These are phyloP conservation scores for Lindbergichthys nudifrons DNA, from an alignment of 2,797 vertebrate genomes.

Conservation along the genomic window DNA sequence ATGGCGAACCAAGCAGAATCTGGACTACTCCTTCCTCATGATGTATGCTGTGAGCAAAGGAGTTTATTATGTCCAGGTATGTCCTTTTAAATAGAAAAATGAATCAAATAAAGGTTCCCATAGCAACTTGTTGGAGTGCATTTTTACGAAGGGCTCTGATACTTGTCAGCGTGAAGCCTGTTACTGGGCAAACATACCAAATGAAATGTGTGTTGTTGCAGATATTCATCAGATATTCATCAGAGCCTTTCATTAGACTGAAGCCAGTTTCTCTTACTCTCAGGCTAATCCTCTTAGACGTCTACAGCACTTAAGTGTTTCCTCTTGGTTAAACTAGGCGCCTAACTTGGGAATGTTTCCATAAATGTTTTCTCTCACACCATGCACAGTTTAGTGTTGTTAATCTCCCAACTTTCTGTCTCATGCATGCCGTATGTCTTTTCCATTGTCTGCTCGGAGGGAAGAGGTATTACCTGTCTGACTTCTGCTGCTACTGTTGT, in stretches of 20 bases:
- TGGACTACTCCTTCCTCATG: conserved; percentile 99
- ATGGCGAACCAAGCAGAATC: conserved; percentile 98
- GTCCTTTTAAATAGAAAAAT: conserved; percentile 7
- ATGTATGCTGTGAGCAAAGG: conserved; percentile 98
- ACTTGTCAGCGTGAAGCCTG: conserved; percentile 2
- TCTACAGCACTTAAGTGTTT: conserved; percentile 28
- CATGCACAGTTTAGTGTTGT: conserved; percentile 13
- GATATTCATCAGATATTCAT: conserved; percentile 30
- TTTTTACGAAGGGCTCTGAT: conserved; percentile 8
- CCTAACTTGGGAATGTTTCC: conserved; percentile 24
- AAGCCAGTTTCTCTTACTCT: conserved; percentile 36
- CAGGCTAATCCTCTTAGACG: conserved; percentile 45
- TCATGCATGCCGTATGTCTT: conserved; percentile 33
- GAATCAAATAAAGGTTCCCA: conserved; percentile 19
- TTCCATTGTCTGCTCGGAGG: conserved; percentile 60
- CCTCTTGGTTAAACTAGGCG: conserved; percentile 32
- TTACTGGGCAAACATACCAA: conserved; percentile 12
- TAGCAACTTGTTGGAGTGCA: conserved; percentile 9
- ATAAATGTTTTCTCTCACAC: conserved; percentile 12
- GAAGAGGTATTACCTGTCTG: conserved; percentile 70
- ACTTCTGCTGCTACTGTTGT: conserved; percentile 31
- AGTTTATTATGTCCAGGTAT: conserved; percentile 97
- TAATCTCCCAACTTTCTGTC: conserved; percentile 48
- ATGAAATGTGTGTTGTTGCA: conserved; percentile 23
- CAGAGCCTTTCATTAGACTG: conserved; percentile 13